Conservation (phyloP, 2,888 invertebrate genomes). For the Callimorpha dominula region DNA sequence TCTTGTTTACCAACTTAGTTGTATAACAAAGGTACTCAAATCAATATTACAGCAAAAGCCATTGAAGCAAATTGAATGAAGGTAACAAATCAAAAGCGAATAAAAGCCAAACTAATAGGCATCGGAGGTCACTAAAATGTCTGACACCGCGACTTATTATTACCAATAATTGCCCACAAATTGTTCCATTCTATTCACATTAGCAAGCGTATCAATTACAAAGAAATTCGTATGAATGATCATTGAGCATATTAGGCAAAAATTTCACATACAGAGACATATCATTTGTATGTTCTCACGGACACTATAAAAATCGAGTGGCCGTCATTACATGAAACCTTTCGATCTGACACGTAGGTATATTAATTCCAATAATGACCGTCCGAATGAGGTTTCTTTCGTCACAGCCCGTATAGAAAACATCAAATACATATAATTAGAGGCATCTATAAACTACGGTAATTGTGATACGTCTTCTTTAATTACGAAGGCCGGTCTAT, state of each 20-base stretch:
- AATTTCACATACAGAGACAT: conserved; percentile 72
- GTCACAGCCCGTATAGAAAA: conserved; percentile 84
- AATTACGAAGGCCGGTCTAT: conserved; percentile 78
- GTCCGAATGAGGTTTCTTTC: conserved; percentile 80
- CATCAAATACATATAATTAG: conserved; percentile 85
- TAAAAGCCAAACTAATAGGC: conserved; percentile 27
- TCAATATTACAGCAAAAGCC: neutral
- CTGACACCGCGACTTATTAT: conserved; percentile 46
- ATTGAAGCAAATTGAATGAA: conserved; percentile 30
- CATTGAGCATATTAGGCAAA: conserved; percentile 72
- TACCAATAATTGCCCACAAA: conserved; percentile 56
- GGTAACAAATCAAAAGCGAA: conserved; percentile 32
- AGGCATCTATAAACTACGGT: conserved; percentile 84
- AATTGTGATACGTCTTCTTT: conserved; percentile 83
- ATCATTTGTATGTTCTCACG: conserved; percentile 83
- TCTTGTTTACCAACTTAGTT: too few relatives aligned
- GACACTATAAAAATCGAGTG: conserved; percentile 79
- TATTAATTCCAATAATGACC: conserved; percentile 86
- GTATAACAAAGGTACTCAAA: too few relatives aligned
- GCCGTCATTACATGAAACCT: conserved; percentile 80
- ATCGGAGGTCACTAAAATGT: conserved; percentile 49
- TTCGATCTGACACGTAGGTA: conserved; percentile 85
- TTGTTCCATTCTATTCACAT: conserved; percentile 55
- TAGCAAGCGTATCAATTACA: conserved; percentile 72
- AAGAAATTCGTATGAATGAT: conserved; percentile 61